These are phyloP conservation scores for Popillia japonica DNA, from an alignment of 1,140 invertebrate species.

Conservation along the genomic window DNA sequence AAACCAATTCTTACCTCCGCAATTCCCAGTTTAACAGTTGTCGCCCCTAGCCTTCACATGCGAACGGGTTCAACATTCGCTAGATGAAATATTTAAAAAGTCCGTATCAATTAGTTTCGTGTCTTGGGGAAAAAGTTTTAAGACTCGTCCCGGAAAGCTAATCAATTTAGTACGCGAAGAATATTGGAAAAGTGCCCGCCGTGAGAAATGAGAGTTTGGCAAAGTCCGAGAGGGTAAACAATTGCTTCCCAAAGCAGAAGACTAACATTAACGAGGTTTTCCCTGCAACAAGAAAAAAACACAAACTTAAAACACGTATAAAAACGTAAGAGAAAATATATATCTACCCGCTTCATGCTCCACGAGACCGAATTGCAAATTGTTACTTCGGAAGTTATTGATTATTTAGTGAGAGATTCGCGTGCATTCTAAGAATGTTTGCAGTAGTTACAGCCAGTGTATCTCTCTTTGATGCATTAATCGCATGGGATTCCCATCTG, in stretches of 20 bases:
- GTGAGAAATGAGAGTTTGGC: slow-evolving; percentile 9
- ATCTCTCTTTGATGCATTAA: too few relatives aligned
- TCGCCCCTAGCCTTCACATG: neutral
- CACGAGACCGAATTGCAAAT: too few relatives aligned
- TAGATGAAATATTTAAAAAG: slow-evolving; percentile 6
- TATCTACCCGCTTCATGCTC: too few relatives aligned
- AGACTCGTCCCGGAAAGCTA: neutral
- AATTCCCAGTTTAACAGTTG: neutral
- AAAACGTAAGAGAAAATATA: too few relatives aligned
- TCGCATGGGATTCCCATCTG: too few relatives aligned
- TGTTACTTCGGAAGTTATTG: too few relatives aligned
- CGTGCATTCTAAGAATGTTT: too few relatives aligned
- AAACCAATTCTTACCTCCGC: neutral
- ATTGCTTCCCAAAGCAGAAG: slow-evolving; percentile 9
- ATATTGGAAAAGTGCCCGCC: slow-evolving; percentile 4
- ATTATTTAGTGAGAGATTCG: too few relatives aligned
- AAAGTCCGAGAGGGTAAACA: slow-evolving; percentile 9
- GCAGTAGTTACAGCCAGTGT: too few relatives aligned
- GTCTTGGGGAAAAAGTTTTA: neutral
- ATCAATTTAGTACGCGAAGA: neutral
- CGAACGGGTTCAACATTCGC: neutral
- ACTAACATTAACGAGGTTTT: slow-evolving; percentile 11
- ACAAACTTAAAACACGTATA: too few relatives aligned
- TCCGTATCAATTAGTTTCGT: slow-evolving; percentile 5
- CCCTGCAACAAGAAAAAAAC: too few relatives aligned